phyloP scores from a whole-genome alignment of 2,113 vertebrate species.

The Myrmecobius fasciatus region DNA sequence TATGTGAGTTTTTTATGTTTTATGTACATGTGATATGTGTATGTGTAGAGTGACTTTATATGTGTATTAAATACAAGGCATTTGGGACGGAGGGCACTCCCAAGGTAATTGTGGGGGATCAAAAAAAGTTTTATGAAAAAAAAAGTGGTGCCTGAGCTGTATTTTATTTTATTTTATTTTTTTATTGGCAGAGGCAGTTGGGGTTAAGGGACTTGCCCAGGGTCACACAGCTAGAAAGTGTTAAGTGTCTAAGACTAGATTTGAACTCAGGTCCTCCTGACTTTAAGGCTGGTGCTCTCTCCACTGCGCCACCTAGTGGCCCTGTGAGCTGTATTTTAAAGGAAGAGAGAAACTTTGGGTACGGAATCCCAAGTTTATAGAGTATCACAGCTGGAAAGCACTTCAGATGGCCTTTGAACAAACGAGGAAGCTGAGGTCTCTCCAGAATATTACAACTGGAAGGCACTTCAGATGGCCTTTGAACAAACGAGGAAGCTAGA shows the following conservation, averaged over 20 bases:
- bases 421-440: background rate
- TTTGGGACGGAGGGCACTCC: background rate
- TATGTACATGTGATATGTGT: background rate
- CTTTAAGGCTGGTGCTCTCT: too few relatives aligned
- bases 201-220: too few relatives aligned
- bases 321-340: background rate
- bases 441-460: too few relatives aligned
- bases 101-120: background rate
- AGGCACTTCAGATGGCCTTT: background rate
- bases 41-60: background rate
- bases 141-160: background rate
- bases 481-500: background rate
- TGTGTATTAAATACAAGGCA: background rate
- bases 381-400: background rate
- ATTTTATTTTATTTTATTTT: too few relatives aligned
- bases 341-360: background rate
- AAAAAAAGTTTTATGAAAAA: background rate
- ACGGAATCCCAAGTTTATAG: background rate
- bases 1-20: too few relatives aligned
- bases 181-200: too few relatives aligned
- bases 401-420: background rate
- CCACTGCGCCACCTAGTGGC: too few relatives aligned
- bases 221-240: too few relatives aligned
- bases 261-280: too few relatives aligned
- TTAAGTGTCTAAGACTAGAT: too few relatives aligned